Base-by-base conservation (phyloP, 2,113 vertebrate genomes). In the Phalacrocorax pelagicus region DNA sequence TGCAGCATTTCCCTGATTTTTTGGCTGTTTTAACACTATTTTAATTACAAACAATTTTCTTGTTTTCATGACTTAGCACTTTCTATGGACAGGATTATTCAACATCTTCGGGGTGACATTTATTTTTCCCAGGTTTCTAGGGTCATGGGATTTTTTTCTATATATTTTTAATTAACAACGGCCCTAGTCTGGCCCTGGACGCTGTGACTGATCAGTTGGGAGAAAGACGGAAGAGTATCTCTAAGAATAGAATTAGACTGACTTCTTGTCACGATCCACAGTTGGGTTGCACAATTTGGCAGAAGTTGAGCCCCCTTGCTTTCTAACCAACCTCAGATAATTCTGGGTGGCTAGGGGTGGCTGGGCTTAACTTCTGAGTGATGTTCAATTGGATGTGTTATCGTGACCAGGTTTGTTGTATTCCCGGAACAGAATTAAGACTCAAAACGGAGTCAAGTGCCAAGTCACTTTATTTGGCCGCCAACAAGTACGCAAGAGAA, bases 101-200 rank as follows among this genome's bases (percentile, higher is more conserved):
- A 52, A 26, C 5, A n/a, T 46, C 30, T 52, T 74, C 24, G 3
- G 3, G 0, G 0, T 38, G 11, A 2, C 2, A 40, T 52, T 88
- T 83, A 36, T 88, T 86, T 91, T 89, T 44, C 42, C 21, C 22
- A n/a, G 5, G 22, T 42, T 89, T 87, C 70, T 29, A 66, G 15
- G 12, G 17, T 81, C 11, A 6, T 1, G 17, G 40, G 10, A 11
- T 51, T 65, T 75, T 66, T 81, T 65, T 22, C 16, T 57, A 12
- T 34, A 11, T n/a, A 24, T 66, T 88, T 81, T 81, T 82, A 55
- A 70, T 87, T 62, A 85, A 88, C 34, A 62, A 44, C 85, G 18
- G 9, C 46, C n/a, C 30, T 81, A 29, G 20, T 81, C 51, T 82
- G 20, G 18, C 46, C 36, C 32, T 62, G 62, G 42, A 42, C 82